Evolutionary conservation across 2,888 invertebrate species (phyloP), one percentile per base, ranked within the genome.

Genomic region (Troides helena): DNA sequence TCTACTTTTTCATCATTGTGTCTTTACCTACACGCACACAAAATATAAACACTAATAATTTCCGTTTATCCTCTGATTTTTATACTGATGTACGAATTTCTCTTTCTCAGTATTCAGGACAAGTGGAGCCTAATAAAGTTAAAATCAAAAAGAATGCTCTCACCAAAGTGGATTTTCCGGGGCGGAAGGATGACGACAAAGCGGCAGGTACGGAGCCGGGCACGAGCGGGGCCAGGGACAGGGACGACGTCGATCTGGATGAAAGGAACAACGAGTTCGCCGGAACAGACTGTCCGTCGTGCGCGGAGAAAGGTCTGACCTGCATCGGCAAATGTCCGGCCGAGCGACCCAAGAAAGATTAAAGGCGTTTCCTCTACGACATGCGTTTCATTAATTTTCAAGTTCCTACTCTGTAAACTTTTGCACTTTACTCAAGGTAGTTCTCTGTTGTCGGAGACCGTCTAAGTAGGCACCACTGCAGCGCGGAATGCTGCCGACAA

Each of bases 241-340:
- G 61, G 65, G 57, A 56, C 50, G 30, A 59, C 17, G 30, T 23
- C 5, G 25, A 23, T 25, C n/a, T 50, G 1, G 64, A 69, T n/a
- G 14, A 17, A 8, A 39, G 10, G 4, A 30, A 18, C 39, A 50
- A 50, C 1, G 39, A 61, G 3, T 12, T 43, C 5, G 12, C 39
- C 12, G 65, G 46, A 6, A 69, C 17, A 53, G 60, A 56, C 57
- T 70, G 70, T 18, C 70, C 70, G n/a, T n/a, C 60, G 17, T 70
- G 70, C 39, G 60, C 21, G 6, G 67, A 70, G 36, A 67, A 67
- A 18, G 70, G 70, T 6, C 14, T 67, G n/a, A 64, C 67, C 7
- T 70, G 70, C 30, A 67, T 70, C 10, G 70, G 70, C 36, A 70
- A 67, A 30, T 70, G 70, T 60, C 58, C 64, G 17, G 62, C 69